Percentiles rank a stretch among this genome's conserved stretches.
These are phyloP conservation scores for Dreissena polymorpha DNA, from an alignment of 1,140 invertebrate species.

Conservation along the genomic window DNA sequence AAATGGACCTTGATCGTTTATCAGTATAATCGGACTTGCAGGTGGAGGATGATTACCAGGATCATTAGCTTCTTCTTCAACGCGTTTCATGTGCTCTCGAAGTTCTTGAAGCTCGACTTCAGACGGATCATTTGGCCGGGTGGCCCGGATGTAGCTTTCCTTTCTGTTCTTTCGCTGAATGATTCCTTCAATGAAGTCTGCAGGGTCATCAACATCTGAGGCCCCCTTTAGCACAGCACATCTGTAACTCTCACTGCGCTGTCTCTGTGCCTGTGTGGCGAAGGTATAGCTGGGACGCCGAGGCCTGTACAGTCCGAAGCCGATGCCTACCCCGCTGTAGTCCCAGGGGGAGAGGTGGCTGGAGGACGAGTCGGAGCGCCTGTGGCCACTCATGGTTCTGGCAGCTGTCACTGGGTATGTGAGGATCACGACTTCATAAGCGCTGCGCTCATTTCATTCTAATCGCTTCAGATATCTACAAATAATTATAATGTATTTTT, in stretches of 20 bases:
- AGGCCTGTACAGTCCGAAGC: slow-evolving; percentile 76
- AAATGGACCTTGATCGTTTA: slow-evolving; percentile 13
- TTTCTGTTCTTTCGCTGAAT: slow-evolving; percentile 70
- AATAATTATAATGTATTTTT: too few relatives aligned
- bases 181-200: slow-evolving; percentile 76
- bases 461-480: too few relatives aligned
- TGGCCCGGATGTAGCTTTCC: slow-evolving; percentile 73
- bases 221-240: slow-evolving; percentile 73
- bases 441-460: too few relatives aligned
- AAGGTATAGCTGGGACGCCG: slow-evolving; percentile 77
- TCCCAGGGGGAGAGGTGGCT: slow-evolving; percentile 74
- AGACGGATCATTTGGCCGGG: slow-evolving; percentile 49
- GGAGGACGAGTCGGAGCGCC: background rate
- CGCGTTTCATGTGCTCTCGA: slow-evolving; percentile 15
- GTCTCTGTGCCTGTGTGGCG: slow-evolving; percentile 73
- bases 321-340: slow-evolving; percentile 72
- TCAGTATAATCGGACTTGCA: slow-evolving; percentile 37
- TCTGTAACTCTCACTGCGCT: slow-evolving; percentile 76
- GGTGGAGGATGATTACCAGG: background rate
- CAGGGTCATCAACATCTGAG: slow-evolving; percentile 60
- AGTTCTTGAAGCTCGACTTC: slow-evolving; percentile 42
- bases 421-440: too few relatives aligned
- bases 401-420: too few relatives aligned
- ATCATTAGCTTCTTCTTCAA: slow-evolving; percentile 30
- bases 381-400: background rate